Percentiles rank a stretch among this genome's conserved stretches.
Evolutionary conservation across 2,888 invertebrate genomes (phyloP).

Genomic region (Heliconius hortense): DNA sequence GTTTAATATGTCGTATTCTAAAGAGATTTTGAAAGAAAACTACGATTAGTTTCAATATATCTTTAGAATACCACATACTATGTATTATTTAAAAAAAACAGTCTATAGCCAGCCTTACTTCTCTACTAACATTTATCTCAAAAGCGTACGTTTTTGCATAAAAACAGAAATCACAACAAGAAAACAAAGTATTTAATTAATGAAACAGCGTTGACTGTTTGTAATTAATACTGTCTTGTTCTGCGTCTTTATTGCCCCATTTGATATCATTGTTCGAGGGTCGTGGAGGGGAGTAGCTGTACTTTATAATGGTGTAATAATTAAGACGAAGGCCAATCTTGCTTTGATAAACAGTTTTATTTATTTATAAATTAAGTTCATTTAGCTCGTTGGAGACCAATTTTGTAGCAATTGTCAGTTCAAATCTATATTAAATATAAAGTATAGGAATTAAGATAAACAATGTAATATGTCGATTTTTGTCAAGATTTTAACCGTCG

Average conservation of each 20-base stretch:
- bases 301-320: constrained; percentile 77
- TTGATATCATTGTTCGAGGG: constrained; percentile 64
- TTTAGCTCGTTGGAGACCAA: no score
- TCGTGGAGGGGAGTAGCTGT: constrained; percentile 59
- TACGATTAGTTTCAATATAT: no score
- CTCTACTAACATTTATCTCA: background rate
- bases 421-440: background rate
- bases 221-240: constrained; percentile 77
- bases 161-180: constrained; percentile 63
- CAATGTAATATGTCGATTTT: no score
- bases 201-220: constrained; percentile 65
- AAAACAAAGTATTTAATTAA: constrained; percentile 78
- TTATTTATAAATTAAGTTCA: constrained; percentile 51
- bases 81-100: background rate
- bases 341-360: constrained; percentile 66
- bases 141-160: constrained; percentile 41
- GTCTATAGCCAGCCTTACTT: background rate
- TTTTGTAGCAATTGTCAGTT: background rate
- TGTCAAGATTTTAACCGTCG: no score
- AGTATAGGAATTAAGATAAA: background rate
- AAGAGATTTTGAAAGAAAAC: no score
- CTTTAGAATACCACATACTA: no score
- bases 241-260: constrained; percentile 69
- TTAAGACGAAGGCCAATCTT: constrained; percentile 77
- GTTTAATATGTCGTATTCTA: no score